Base-by-base conservation (phyloP, 2,113 vertebrate genomes). In the Stigmatopora argus region DNA sequence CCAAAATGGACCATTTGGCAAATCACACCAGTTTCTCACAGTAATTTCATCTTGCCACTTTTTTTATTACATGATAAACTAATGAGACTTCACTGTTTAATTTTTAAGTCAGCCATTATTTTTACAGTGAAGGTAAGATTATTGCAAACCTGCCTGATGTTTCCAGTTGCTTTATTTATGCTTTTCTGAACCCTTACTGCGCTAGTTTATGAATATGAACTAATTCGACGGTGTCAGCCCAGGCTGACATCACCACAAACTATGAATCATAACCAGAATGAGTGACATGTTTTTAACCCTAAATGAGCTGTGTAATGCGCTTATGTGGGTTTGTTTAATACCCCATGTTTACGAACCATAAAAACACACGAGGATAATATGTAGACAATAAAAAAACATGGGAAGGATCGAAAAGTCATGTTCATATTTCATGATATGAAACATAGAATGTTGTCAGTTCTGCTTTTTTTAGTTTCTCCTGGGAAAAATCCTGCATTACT, bases 401-500 rank as follows among this genome's bases (percentile, higher is more conserved):
- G 63, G 53, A 8, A 3, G 44, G 21, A 48, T 17, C n/a, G 35
- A 60, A 71, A 72, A 72, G 34, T 35, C 51, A 46, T 26, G 14
- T 69, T 70, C 77, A 74, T 70, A 70, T 73, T 66, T 80, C 31
- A 51, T 78, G 72, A 80, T 69, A 75, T 77, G 69, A 48, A 72
- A 74, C 31, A 65, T 69, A 75, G 78, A 80, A 80, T 78, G 72
- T 67, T 78, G 73, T 82, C 82, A 68, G 69, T 78, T 80, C 59
- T 21, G 35, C 73, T 75, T 67, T 62, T 82, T 48, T 58, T 51
- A 65, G 51, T 73, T 77, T 72, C 58, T 64, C 55, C 9, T 31
- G 69, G 65, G 69, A 83, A 79, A 71, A 66, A 18, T 44, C 41
- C 55, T 67, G 62, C 65, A 69, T 78, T 77, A 52, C 75, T 83